Evolutionary conservation across 1,140 invertebrate species (phyloP).

Genomic region (Leptinotarsa undecemlineata): DNA sequence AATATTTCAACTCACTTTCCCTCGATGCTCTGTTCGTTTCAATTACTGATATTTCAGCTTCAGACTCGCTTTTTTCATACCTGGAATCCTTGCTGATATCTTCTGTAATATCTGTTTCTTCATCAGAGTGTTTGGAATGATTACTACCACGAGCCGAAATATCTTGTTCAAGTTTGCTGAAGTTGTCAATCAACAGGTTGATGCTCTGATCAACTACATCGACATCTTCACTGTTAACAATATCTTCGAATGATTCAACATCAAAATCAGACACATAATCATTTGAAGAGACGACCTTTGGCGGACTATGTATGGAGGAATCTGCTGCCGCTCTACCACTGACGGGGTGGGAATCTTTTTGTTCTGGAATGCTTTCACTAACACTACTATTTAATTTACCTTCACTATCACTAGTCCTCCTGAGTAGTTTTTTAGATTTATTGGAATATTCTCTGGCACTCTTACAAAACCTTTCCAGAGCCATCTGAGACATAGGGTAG

Average conservation of each 20-base stretch:
- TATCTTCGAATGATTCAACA: slow-evolving; percentile 31
- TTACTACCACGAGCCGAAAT: slow-evolving; percentile 37
- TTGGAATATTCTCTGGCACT: slow-evolving; percentile 34
- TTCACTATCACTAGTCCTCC: slow-evolving; percentile 9
- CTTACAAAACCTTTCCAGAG: slow-evolving; percentile 41
- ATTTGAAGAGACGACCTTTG: slow-evolving; percentile 18
- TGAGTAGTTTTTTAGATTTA: slow-evolving; percentile 23
- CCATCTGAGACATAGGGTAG: slow-evolving; percentile 40
- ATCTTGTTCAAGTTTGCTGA: slow-evolving; percentile 45
- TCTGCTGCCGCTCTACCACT: neutral
- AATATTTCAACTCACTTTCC: neutral
- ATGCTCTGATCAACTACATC: slow-evolving; percentile 36
- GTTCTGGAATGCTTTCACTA: slow-evolving; percentile 30
- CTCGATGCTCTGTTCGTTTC: slow-evolving; percentile 17
- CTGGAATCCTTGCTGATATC: neutral
- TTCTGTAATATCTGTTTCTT: slow-evolving; percentile 9
- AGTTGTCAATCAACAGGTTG: slow-evolving; percentile 42
- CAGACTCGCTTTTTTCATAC: slow-evolving; percentile 11
- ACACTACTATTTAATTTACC: slow-evolving; percentile 9
- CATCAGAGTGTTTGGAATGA: slow-evolving; percentile 10
- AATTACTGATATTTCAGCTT: slow-evolving; percentile 21
- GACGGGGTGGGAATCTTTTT: slow-evolving; percentile 13
- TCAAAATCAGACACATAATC: slow-evolving; percentile 39
- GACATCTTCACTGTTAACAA: slow-evolving; percentile 8
- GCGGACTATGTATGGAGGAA: neutral